Base-by-base conservation (phyloP, 30 jellyfish, hydroid and myxozoan genomes). In the Aurelia coerulea region DNA sequence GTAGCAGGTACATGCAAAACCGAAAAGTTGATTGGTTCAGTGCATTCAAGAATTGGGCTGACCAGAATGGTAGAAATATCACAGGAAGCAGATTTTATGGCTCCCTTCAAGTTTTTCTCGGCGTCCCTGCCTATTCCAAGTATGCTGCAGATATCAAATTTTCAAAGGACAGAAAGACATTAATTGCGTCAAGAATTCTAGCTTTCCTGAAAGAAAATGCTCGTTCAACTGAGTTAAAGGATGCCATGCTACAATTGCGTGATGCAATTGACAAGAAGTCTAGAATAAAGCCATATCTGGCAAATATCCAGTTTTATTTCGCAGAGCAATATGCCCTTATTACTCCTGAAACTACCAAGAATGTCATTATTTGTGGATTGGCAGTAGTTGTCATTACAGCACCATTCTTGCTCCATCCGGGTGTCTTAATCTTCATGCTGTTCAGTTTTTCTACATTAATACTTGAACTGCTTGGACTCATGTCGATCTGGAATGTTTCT, bases 361-460 rank as follows among this genome's bases (percentile, higher is more conserved):
- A 62, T 50, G 88, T 79, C 92, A 64, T 87, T 31, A 85, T 81
- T 17, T 75, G 89, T 59, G 94, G 92, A 53, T 49, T 90, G 17
- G 42, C 90, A 29, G 98, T 92, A 7, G 65, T 87, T 33, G 31
- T 88, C 5, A 91, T 92, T 62, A 82, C 98, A 7, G 73, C 89
- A 51, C 96, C 96, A 59, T 92, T 77, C 68, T 64, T 88, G 50
- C 65, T 92, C 64, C 86, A 92, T 51, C 96, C 96, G 16, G 90
- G 84, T 19, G 84, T 92, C 53, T 34, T 90, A 63, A 58, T 87
- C 17, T 81, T 92, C 70, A 88, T 87, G 77, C 65, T 92, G 39
- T 58, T 92, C 54, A 41, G 97, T 14, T 92, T 92, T 60, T 67
- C 88, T 11, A 68, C 84, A 10, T 86, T 87, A 50, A 80, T 88